Base-by-base conservation (phyloP, 2,113 vertebrate genomes). In the Rhinogobius similis region DNA sequence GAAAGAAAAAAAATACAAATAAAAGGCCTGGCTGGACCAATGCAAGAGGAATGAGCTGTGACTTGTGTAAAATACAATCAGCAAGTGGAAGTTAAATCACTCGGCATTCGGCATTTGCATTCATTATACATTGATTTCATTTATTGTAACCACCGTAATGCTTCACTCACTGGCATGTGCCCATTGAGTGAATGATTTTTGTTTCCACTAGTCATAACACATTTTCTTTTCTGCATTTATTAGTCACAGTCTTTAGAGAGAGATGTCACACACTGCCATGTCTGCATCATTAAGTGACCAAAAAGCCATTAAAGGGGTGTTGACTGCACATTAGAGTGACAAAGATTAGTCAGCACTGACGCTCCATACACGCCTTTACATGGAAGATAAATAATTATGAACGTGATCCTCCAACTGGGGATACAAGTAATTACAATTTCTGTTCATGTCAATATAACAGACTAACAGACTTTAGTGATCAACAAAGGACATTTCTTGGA, bases 1-100 rank as follows among this genome's bases (percentile, higher is more conserved):
- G 36, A 41, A 23, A 61, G 32, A 65, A 68, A 72, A 63, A n/a
- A n/a, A n/a, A n/a, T n/a, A n/a, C n/a, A n/a, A 53, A 32, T 78
- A 48, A 56, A 20, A 9, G 61, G 23, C n/a, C 13, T n/a, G 52
- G 21, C 18, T 55, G 48, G 4, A 24, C 20, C 23, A 36, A 38
- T 50, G n/a, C n/a, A 75, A 11, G 53, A 39, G 55, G 59, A 32
- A 21, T 8, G 48, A 79, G 52, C 68, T 44, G 78, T 6, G 2
- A 56, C 65, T 55, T 52, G 52, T 20, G 5, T 61, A 23, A 21
- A 16, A 48, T 36, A 61, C 20, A 61, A n/a, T 61, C 21, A n/a
- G 3, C 6, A n/a, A 61, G 18, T 21, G 58, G 29, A 32, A 32
- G 10, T 20, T 38, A 61, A 61, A 38, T 58, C 24, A 58, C 10